These are phyloP conservation scores for Tigriopus californicus DNA, from an alignment of 2,888 invertebrate species.

Conservation along the genomic window DNA sequence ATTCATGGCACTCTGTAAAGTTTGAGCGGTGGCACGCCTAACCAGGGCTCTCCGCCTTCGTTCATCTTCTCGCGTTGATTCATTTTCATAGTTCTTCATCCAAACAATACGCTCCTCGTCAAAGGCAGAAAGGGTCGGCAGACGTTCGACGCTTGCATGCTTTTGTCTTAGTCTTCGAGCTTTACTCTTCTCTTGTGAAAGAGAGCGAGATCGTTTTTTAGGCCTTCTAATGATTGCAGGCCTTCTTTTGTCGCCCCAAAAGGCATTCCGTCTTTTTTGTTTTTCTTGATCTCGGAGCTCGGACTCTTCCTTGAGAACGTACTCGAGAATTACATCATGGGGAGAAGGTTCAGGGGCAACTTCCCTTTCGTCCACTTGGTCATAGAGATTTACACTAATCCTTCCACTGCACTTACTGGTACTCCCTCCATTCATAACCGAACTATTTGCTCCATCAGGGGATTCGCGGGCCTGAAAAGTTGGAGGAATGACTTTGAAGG, in stretches of 20 bases:
- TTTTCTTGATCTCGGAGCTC: neutral
- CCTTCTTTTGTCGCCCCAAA: neutral
- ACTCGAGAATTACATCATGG: neutral
- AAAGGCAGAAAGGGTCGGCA: conserved; percentile 9
- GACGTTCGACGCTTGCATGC: neutral
- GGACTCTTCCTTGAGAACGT: neutral
- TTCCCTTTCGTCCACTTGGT: too few species aligned
- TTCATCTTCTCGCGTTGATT: neutral
- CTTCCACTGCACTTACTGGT: too few species aligned
- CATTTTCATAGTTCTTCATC: conserved; percentile 14
- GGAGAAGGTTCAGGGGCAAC: too few species aligned
- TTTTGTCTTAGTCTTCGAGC: neutral
- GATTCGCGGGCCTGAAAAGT: neutral
- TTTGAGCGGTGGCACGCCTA: too few species aligned
- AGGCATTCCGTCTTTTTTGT: neutral
- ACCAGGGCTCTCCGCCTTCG: neutral
- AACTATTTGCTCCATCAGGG: conserved; percentile 3
- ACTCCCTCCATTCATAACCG: neutral
- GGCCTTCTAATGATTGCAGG: neutral
- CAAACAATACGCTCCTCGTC: conserved; percentile 15
- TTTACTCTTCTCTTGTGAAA: neutral
- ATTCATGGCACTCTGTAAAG: too few species aligned
- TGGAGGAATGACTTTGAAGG: too few species aligned
- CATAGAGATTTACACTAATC: too few species aligned
- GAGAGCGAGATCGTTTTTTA: neutral